Evolutionary conservation across 2,113 vertebrate genomes (phyloP).

Genomic region (Trematocara variabile): DNA sequence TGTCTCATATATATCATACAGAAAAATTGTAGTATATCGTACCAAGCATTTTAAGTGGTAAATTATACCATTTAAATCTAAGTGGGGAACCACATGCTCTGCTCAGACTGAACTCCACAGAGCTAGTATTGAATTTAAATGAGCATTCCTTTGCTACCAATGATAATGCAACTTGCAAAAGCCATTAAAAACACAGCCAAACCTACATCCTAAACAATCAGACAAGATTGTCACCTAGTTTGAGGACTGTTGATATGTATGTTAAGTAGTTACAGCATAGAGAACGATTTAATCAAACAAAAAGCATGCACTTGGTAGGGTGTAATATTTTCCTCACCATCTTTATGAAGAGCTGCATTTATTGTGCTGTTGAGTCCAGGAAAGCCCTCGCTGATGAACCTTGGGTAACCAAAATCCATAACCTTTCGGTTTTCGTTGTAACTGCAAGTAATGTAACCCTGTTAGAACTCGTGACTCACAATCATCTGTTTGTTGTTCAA

Average conservation of each 20-base stretch:
- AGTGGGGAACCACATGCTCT: not conserved
- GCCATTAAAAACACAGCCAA: not conserved
- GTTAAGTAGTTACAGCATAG: not conserved
- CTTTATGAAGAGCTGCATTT: constrained; percentile 68
- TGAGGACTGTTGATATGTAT: not conserved
- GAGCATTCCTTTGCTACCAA: constrained; percentile 19
- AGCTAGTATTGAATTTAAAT: not conserved
- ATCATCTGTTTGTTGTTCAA: not conserved
- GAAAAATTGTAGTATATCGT: constrained; percentile 3
- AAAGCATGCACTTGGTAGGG: not conserved
- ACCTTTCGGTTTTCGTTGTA: constrained; percentile 70
- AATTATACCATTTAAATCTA: constrained; percentile 29
- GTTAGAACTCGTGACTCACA: not conserved
- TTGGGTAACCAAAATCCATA: constrained; percentile 69
- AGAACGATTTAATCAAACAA: not conserved
- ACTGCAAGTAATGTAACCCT: constrained; percentile 28
- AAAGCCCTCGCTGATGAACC: constrained; percentile 70
- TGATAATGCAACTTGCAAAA: not conserved
- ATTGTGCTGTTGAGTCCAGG: constrained; percentile 65
- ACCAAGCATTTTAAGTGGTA: not conserved
- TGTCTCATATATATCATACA: not conserved
- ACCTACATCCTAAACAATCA: not conserved
- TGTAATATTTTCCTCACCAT: constrained; percentile 44
- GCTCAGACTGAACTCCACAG: not conserved
- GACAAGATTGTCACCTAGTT: not conserved